Conservation (phyloP, 2,888 invertebrate genomes). For the Cheilosia vernalis region DNA sequence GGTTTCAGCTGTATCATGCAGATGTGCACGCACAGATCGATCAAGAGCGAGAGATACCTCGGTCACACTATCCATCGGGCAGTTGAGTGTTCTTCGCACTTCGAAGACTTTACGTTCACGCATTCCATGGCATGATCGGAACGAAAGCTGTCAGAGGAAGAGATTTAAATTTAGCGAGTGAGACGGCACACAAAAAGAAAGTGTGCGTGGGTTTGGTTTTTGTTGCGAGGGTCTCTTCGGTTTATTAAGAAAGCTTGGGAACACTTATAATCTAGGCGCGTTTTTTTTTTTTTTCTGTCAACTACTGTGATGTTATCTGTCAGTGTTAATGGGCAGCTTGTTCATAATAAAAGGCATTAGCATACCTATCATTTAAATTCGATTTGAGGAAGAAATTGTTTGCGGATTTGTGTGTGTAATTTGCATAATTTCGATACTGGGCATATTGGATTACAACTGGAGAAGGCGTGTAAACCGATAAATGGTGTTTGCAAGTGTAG, state of each 20-base stretch:
- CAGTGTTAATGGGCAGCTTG: neutral
- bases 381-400: conserved; percentile 10
- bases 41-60: conserved; percentile 84
- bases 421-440: neutral
- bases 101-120: conserved; percentile 90
- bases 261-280: neutral
- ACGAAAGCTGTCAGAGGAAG: conserved; percentile 86
- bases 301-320: conserved; percentile 13
- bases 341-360: conserved; percentile 18
- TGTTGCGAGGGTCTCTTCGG: neutral
- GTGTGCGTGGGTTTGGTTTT: conserved; percentile 26
- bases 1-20: conserved; percentile 88
- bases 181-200: conserved; percentile 36
- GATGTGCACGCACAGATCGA: conserved; percentile 86
- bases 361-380: conserved; percentile 10
- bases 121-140: conserved; percentile 88
- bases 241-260: neutral
- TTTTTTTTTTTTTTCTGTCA: neutral
- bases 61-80: conserved; percentile 83
- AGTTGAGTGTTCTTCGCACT: conserved; percentile 86
- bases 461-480: neutral
- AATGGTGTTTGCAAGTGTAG: neutral
- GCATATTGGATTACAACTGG: conserved; percentile 3
- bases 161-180: conserved; percentile 11
- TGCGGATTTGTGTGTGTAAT: conserved; percentile 28